Percentiles rank a stretch among this genome's conserved stretches.
Conservation (phyloP, 2,888 invertebrate species). For the Hydraecia micacea region DNA sequence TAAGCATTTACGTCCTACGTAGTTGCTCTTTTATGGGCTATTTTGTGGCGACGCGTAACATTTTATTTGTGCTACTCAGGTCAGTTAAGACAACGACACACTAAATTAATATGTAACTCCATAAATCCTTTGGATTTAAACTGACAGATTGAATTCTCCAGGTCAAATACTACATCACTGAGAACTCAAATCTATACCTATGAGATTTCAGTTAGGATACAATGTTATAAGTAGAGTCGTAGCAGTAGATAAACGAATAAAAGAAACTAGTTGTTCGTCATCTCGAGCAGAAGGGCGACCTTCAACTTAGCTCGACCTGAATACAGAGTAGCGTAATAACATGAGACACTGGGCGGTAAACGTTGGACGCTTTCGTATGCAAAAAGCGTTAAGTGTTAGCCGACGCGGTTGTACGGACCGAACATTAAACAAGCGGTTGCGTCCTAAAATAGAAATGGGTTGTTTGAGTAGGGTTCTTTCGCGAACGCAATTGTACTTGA, state of each 20-base stretch:
- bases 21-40: slow-evolving; percentile 83
- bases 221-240: slow-evolving; percentile 61
- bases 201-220: slow-evolving; percentile 59
- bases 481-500: slow-evolving; percentile 89
- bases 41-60: slow-evolving; percentile 77
- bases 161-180: slow-evolving; percentile 55
- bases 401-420: slow-evolving; percentile 89
- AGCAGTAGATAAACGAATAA: slow-evolving; percentile 72
- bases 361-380: slow-evolving; percentile 88
- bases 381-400: slow-evolving; percentile 90
- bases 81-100: slow-evolving; percentile 74
- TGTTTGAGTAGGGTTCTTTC: slow-evolving; percentile 90
- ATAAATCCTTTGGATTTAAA: slow-evolving; percentile 68
- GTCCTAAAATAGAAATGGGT: slow-evolving; percentile 89
- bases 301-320: slow-evolving; percentile 85
- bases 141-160: slow-evolving; percentile 62
- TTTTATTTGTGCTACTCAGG: slow-evolving; percentile 81
- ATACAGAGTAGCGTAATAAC: slow-evolving; percentile 88
- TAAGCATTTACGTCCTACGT: slow-evolving; percentile 83
- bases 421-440: slow-evolving; percentile 89
- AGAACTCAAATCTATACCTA: slow-evolving; percentile 56
- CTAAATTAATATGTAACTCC: slow-evolving; percentile 71
- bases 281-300: slow-evolving; percentile 85
- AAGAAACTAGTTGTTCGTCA: slow-evolving; percentile 83
- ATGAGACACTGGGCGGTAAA: slow-evolving; percentile 86